phyloP scores from a whole-genome alignment of 2,113 vertebrate genomes.

The Bufo gargarizans region DNA sequence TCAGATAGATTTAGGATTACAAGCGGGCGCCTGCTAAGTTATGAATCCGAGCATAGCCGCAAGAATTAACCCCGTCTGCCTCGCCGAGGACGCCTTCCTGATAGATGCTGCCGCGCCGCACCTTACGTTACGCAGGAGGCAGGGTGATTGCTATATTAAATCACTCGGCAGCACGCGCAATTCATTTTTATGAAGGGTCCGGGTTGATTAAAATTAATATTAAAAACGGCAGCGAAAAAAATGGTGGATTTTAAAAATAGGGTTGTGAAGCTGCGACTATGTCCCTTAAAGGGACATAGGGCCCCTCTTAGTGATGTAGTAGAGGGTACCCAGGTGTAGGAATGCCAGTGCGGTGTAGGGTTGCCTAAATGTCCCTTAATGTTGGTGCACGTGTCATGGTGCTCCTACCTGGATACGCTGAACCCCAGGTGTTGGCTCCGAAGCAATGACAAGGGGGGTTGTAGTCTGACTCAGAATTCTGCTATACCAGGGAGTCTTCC shows the following conservation, averaged over 20 bases:
- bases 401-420: too few relatives aligned
- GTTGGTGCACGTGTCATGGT: too few relatives aligned
- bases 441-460: too few relatives aligned
- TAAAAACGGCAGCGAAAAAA: not conserved
- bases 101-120: not conserved
- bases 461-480: too few relatives aligned
- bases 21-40: not conserved
- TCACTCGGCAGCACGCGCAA: not conserved
- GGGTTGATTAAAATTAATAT: not conserved
- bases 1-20: slow-evolving; percentile 34
- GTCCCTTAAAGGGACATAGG: not conserved
- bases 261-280: not conserved
- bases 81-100: not conserved
- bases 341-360: too few relatives aligned
- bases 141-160: not conserved
- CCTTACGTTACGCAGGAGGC: not conserved
- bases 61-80: not conserved
- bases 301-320: too few relatives aligned
- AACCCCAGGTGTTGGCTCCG: too few relatives aligned
- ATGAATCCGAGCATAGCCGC: not conserved
- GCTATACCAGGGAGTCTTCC: too few relatives aligned
- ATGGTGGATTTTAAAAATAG: not conserved
- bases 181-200: not conserved
- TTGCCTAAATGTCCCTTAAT: too few relatives aligned
- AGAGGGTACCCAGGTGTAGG: too few relatives aligned